These are phyloP conservation scores for Mythimna albipuncta DNA, from an alignment of 2,888 invertebrate genomes.

Conservation along the genomic window DNA sequence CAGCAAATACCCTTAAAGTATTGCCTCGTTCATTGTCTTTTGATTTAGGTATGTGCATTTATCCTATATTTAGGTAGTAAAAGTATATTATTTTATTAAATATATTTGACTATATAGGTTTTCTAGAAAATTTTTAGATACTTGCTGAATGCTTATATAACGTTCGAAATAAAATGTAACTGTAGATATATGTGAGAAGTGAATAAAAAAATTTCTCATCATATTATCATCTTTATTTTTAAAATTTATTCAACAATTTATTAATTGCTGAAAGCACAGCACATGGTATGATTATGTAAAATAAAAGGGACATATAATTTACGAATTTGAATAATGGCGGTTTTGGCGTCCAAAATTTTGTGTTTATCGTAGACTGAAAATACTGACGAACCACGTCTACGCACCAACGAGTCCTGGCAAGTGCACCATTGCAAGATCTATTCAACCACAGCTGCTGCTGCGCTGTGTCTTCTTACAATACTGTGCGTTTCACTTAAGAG, in stretches of 20 bases:
- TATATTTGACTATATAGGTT: too few relatives aligned
- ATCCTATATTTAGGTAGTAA: not conserved
- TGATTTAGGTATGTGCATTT: not conserved
- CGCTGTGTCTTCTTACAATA: too few relatives aligned
- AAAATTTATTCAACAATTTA: too few relatives aligned
- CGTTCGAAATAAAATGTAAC: too few relatives aligned
- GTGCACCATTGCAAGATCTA: not conserved
- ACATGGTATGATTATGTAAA: not conserved
- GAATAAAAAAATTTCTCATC: too few relatives aligned
- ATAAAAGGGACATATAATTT: not conserved
- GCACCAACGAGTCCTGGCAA: not conserved
- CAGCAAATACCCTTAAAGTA: not conserved
- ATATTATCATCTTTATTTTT: slow-evolving; percentile 8
- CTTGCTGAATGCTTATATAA: too few relatives aligned
- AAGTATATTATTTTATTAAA: not conserved
- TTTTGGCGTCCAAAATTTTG: not conserved
- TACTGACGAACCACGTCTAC: not conserved
- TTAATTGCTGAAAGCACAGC: too few relatives aligned
- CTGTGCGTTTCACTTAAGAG: too few relatives aligned
- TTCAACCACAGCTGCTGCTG: not conserved
- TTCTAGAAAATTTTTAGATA: too few relatives aligned
- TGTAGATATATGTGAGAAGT: too few relatives aligned
- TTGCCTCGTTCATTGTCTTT: not conserved
- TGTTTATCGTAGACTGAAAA: not conserved
- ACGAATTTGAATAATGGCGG: not conserved